Evolutionary conservation across 2,888 invertebrate species (phyloP), one percentile per base, ranked within the genome.

Genomic region (Seira musarum): DNA sequence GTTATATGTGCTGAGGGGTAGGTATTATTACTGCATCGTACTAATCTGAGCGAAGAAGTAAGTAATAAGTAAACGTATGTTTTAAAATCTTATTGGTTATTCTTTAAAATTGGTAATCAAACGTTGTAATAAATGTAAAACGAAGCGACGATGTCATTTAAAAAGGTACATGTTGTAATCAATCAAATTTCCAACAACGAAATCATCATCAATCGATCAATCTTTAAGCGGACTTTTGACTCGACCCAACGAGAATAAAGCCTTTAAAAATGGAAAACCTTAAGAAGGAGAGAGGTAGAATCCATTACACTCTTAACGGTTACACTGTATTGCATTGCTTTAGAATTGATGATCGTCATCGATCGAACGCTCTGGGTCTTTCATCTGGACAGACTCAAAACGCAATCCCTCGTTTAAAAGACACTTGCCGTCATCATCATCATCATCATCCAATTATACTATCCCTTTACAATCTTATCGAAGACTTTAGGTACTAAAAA

Each of bases 31-130:
- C 49, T 53, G 19, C 19, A 61, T 57, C 53, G 19, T 53, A 2
- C 8, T 64, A 15, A 60, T 21, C 60, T 21, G 5, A 24, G 30
- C 30, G 64, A 3, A 64, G 15, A 49, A 30, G 65, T 66, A 60
- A 60, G 8, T 30, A 30, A 30, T 30, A 30, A 30, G 60, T 60
- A 66, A 65, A 65, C 25, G 65, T 65, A 67, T n/a, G n/a, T n/a
- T n/a, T n/a, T n/a, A n/a, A n/a, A n/a, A 22, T 40, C 53, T 68
- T 68, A 63, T 81, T 81, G 81, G 80, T 71, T 79, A 53, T 53
- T 60, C 49, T 75, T 68, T 66, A 66, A 66, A 66, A 66, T 57
- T 81, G 81, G 81, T 81, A 81, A 81, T 81, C 77, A 77, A 64
- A 66, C 25, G 35, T 66, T 40, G 40, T 40, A 30, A 30, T 30